Evolutionary conservation across 2,113 vertebrate genomes (phyloP).

Genomic region (Centropus bengalensis): DNA sequence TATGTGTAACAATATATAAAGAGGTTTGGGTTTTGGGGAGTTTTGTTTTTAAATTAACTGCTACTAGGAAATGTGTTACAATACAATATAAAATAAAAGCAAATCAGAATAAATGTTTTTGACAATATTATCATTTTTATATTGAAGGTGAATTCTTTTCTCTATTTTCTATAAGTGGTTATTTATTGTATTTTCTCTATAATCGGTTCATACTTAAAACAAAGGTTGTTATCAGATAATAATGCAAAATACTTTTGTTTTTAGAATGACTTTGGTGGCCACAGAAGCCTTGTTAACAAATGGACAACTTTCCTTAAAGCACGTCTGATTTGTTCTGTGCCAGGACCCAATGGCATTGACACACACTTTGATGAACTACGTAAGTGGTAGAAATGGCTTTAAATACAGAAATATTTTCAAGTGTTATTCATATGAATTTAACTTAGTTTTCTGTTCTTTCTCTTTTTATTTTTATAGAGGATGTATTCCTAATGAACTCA

Average conservation of each 20-base stretch:
- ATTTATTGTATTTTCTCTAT: not conserved
- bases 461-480: constrained; percentile 81
- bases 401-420: not conserved
- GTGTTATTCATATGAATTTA: not conserved
- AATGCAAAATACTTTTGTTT: constrained; percentile 1
- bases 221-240: not conserved
- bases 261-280: constrained; percentile 97
- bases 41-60: not conserved
- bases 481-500: constrained; percentile 95
- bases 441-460: not conserved
- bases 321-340: constrained; percentile 93
- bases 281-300: constrained; percentile 97
- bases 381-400: constrained; percentile 75
- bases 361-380: constrained; percentile 98
- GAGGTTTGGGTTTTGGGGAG: not conserved
- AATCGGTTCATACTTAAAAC: not conserved
- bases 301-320: constrained; percentile 99
- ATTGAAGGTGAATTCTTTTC: not conserved
- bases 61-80: not conserved
- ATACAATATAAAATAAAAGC: not conserved
- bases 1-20: not conserved
- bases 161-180: not conserved
- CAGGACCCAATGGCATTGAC: constrained; percentile 94
- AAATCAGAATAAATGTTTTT: not conserved
- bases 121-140: not conserved